Evolutionary conservation across 2,888 invertebrate species (phyloP), one percentile per base, ranked within the genome.

Genomic region (Plebejus melissa): DNA sequence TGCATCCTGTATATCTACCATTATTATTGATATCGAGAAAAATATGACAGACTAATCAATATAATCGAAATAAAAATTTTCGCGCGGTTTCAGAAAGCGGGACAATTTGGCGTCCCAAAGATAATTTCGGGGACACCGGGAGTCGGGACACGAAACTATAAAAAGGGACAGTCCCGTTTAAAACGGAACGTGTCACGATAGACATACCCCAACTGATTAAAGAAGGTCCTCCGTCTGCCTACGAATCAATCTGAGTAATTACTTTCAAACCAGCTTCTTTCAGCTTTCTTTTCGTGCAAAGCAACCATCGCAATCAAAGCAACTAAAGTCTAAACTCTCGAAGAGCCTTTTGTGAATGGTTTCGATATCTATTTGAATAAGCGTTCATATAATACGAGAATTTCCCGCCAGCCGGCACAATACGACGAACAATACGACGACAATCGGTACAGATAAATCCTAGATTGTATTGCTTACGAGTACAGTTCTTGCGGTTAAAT

Each of bases 281-380:
- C 4, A n/a, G 57, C 22, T n/a, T 58, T 58, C 7, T 7, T n/a
- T 58, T 58, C n/a, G 13, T 13, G 54, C 7, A 22, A 58, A 58
- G 58, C n/a, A 58, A 22, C 54, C 54, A 54, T 58, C 58, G 57
- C 22, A 22, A 57, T n/a, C 6, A 28, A 28, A 60, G 60, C 4
- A 9, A 7, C 22, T 22, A 28, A 9, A 11, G 4, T 11, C 22
- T 22, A 28, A 9, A 11, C 1, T 11, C 60, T 58, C 16, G 54
- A 54, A 16, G 54, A 65, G 32, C 13, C 65, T 65, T 28, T 65
- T 36, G 65, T 65, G 65, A 65, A 32, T 36, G 32, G 11, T 65
- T 65, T 65, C 65, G 65, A 16, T 65, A 65, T 65, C 32, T 65
- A 65, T 65, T 65, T 65, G 65, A 65, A 65, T 65, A 65, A 65